Conservation (phyloP, 2,888 invertebrate species). For the Helicoverpa assulta region DNA sequence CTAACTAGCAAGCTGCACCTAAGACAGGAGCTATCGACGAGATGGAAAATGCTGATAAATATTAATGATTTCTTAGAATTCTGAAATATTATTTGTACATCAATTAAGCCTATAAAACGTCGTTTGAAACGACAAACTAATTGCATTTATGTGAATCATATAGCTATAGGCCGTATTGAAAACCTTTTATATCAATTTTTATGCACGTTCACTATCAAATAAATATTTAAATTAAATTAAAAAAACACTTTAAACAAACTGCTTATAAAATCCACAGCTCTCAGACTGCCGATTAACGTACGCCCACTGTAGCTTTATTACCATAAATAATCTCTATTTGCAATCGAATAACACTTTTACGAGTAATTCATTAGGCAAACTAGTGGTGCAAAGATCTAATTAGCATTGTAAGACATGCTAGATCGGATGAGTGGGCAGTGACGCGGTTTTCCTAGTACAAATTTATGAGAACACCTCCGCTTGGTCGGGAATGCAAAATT, state of each 20-base stretch:
- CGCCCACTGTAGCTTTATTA: slow-evolving; percentile 49
- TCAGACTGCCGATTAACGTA: slow-evolving; percentile 38
- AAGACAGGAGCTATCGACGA: too few species aligned
- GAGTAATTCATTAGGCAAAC: slow-evolving; percentile 82
- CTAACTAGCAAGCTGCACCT: too few species aligned
- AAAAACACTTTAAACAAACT: neutral
- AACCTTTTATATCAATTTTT: too few species aligned
- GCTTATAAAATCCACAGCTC: slow-evolving; percentile 25
- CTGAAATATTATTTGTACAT: too few species aligned
- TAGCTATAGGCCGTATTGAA: too few species aligned
- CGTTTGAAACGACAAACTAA: too few species aligned
- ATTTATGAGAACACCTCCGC: slow-evolving; percentile 70
- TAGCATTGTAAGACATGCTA: slow-evolving; percentile 72
- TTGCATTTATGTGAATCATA: too few species aligned
- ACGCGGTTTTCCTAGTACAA: slow-evolving; percentile 64
- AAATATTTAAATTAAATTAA: too few species aligned
- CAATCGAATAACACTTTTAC: slow-evolving; percentile 72
- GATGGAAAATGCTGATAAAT: too few species aligned
- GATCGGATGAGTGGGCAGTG: slow-evolving; percentile 72
- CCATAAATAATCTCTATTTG: slow-evolving; percentile 58
- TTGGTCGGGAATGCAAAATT: slow-evolving; percentile 39
- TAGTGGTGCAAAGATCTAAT: slow-evolving; percentile 79
- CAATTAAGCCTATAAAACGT: too few species aligned
- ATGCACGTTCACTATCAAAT: too few species aligned
- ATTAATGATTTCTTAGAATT: too few species aligned